Conservation (phyloP, 2,113 vertebrate species). For the Catharus bicknelli region DNA sequence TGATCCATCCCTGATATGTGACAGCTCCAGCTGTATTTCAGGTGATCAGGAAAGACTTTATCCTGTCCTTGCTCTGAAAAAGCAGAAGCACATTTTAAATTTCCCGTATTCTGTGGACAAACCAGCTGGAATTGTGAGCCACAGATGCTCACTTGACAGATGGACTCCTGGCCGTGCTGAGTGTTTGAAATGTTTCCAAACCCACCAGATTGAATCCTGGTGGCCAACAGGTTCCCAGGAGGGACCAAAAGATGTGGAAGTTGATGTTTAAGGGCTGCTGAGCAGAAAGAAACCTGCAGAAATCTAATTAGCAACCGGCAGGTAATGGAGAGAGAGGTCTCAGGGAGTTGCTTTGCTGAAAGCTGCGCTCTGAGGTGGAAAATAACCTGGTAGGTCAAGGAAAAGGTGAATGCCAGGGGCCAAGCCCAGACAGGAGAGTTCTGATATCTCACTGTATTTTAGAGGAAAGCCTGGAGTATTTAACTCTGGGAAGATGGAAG, state of each 20-base stretch:
- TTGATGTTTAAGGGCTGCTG: slow-evolving; percentile 35
- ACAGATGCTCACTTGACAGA: slow-evolving; percentile 45
- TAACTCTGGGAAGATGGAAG: background rate
- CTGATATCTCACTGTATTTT: background rate
- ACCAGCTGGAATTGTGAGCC: background rate
- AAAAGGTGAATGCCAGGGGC: background rate
- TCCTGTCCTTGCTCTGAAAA: slow-evolving; percentile 19
- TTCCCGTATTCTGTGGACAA: background rate
- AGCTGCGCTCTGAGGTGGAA: background rate
- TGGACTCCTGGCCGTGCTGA: background rate
- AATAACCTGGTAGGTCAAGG: background rate
- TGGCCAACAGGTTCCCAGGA: background rate
- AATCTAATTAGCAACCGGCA: slow-evolving; percentile 21
- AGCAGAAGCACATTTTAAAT: background rate
- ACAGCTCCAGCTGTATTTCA: background rate
- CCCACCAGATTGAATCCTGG: slow-evolving; percentile 26
- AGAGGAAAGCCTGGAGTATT: background rate
- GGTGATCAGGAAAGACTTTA: background rate
- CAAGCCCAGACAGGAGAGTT: background rate
- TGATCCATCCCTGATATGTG: background rate
- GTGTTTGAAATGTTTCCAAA: background rate
- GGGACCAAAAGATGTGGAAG: background rate
- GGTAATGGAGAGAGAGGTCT: background rate
- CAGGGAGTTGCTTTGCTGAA: background rate
- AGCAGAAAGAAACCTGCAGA: background rate